phyloP scores from a whole-genome alignment of 1,140 invertebrate species.

The Leptoteleia sp. region DNA sequence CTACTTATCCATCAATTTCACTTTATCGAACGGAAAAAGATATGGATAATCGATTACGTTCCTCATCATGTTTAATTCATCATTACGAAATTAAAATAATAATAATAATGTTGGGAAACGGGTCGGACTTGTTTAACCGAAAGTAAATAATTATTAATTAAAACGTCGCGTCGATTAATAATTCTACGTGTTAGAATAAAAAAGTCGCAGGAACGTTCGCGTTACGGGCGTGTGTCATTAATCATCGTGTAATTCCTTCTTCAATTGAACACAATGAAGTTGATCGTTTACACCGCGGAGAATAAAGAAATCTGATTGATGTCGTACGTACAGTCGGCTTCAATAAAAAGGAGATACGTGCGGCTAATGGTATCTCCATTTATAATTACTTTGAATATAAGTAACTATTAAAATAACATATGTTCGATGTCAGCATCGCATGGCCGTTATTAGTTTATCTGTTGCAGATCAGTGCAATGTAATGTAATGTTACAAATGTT shows the following conservation, averaged over 20 bases:
- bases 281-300: slow-evolving; percentile 37
- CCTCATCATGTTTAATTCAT: neutral
- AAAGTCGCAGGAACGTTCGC: slow-evolving; percentile 14
- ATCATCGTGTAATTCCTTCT: slow-evolving; percentile 28
- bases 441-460: no score
- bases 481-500: slow-evolving; percentile 5
- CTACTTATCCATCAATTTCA: slow-evolving; percentile 42
- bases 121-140: slow-evolving; percentile 12
- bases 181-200: slow-evolving; percentile 28
- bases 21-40: neutral
- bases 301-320: slow-evolving; percentile 38
- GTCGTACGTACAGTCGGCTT: slow-evolving; percentile 5
- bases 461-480: no score
- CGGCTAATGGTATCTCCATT: slow-evolving; percentile 28
- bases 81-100: neutral
- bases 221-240: slow-evolving; percentile 22
- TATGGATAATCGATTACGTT: neutral
- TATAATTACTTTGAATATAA: slow-evolving; percentile 48
- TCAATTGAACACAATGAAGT: slow-evolving; percentile 37
- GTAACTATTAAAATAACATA: slow-evolving; percentile 33
- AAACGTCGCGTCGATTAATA: slow-evolving; percentile 29
- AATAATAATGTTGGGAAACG: no score
- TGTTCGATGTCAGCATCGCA: slow-evolving; percentile 11
- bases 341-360: slow-evolving; percentile 29
- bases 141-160: slow-evolving; percentile 44